Base-by-base conservation (phyloP, 2,113 vertebrate species). In the Ornithorhynchus anatinus region DNA sequence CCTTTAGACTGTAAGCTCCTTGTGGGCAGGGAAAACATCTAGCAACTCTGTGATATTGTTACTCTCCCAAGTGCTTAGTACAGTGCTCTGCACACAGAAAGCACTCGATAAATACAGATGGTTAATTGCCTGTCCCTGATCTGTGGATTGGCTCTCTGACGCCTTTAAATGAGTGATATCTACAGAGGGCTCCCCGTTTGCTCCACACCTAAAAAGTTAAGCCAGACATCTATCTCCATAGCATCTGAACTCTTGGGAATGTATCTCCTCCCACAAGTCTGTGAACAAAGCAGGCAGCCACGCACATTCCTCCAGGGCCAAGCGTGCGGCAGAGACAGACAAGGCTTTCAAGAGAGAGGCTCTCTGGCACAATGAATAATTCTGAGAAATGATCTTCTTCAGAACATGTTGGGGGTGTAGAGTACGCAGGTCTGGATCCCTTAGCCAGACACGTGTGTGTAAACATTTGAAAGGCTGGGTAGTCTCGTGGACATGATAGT, bases 381-480 rank as follows among this genome's bases (percentile, higher is more conserved):
- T 56, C 59, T 7, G 1, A 77, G 15, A 69, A 59, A 65, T 52
- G 35, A 74, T 76, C 74, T 69, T 58, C 58, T n/a, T n/a, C n/a
- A n/a, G n/a, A n/a, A n/a, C 69, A 70, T 25, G 19, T 27, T 50
- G 47, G 25, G 14, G 47, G 8, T 27, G 19, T 10, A 50, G 15
- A 25, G 25, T 14, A 27, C 47, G 29, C 16, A 50, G 23, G 31
- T 50, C 47, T 50, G 25, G 23, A 50, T 50, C 47, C 31, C 31
- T 27, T 27, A 50, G 47, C 31, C 25, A 50, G 25, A 27, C 47
- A 27, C 42, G 61, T 78, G 75, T 56, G 23, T 37, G 3, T 82
- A 77, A 68, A 68, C 76, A 76, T 70, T 76, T 80, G 75, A 82
- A 9, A 83, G 72, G 69, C 75, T 80, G 76, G 72, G 51, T 51